Evolutionary conservation across 2,797 vertebrate genomes (phyloP), one percentile per base, ranked within the genome.

Genomic region (Philypnodon macrostomus): DNA sequence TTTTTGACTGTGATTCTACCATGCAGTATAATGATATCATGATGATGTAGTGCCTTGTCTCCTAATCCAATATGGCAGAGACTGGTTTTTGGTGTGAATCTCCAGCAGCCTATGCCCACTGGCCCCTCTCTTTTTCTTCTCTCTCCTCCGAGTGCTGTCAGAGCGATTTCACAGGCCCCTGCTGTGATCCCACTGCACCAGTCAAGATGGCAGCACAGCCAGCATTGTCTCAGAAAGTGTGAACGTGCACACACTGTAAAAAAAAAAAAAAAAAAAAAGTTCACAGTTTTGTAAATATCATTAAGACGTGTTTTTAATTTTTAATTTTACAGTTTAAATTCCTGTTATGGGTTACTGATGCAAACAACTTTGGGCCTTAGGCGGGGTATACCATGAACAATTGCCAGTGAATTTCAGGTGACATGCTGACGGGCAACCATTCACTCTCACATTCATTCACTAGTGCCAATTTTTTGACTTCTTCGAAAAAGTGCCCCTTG

Each of bases 91-190:
- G 30, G 44, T 53, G 30, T 15, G 49, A 45, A 38, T 39, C 21
- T 32, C 36, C 42, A 45, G 35, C 34, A 50, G 58, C 44, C 50
- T 35, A 42, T 33, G 36, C 57, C 48, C 39, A 40, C 49, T 47
- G 50, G 32, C 59, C 50, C 33, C 24, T n/a, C n/a, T n/a, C n/a
- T n/a, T n/a, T n/a, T n/a, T n/a, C n/a, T n/a, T n/a, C n/a, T 55
- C 38, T 49, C 59, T 27, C 27, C 38, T 30, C 26, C 23, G 39
- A 55, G 46, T 38, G 59, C 45, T 49, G 45, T 55, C 51, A 55
- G 38, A 49, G 46, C 38, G 31, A 50, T 45, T 62, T 62, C 41
- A n/a, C 27, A 21, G 42, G 58, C 38, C 52, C 24, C 51, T 23
- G 24, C 24, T 42, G 51, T 17, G 38, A 44, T 53, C 52, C 23